phyloP scores from a whole-genome alignment of 1,140 invertebrate species.

The Polyergus mexicanus region DNA sequence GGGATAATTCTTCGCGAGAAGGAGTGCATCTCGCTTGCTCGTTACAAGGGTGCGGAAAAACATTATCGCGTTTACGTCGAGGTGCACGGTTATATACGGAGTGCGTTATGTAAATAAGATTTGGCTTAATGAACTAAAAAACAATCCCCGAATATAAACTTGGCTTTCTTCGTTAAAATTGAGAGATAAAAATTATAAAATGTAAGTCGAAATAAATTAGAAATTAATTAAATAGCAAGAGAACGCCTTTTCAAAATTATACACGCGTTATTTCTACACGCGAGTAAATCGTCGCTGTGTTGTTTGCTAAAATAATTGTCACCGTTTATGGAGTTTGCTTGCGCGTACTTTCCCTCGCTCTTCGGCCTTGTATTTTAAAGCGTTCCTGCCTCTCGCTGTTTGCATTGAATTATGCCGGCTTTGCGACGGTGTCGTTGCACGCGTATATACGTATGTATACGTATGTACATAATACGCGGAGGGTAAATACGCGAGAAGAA shows the following conservation, averaged over 20 bases:
- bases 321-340: slow-evolving; percentile 55
- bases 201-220: background rate
- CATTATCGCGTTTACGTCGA: too few relatives aligned
- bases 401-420: slow-evolving; percentile 62
- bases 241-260: background rate
- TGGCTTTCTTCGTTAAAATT: background rate
- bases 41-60: background rate
- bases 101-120: too few relatives aligned
- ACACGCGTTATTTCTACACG: slow-evolving; percentile 24
- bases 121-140: too few relatives aligned
- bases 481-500: slow-evolving; percentile 54
- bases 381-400: slow-evolving; percentile 49
- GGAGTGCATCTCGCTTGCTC: background rate
- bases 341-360: slow-evolving; percentile 46
- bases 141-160: too few relatives aligned
- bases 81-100: too few relatives aligned
- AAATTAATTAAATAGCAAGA: background rate
- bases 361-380: slow-evolving; percentile 50
- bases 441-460: slow-evolving; percentile 1
- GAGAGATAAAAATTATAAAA: background rate
- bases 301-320: slow-evolving; percentile 63
- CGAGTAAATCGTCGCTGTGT: slow-evolving; percentile 6
- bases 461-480: slow-evolving; percentile 45
- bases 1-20: background rate
- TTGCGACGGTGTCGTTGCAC: slow-evolving; percentile 52